phyloP scores from a whole-genome alignment of 2,888 invertebrate species.

The Stenurella melanura region DNA sequence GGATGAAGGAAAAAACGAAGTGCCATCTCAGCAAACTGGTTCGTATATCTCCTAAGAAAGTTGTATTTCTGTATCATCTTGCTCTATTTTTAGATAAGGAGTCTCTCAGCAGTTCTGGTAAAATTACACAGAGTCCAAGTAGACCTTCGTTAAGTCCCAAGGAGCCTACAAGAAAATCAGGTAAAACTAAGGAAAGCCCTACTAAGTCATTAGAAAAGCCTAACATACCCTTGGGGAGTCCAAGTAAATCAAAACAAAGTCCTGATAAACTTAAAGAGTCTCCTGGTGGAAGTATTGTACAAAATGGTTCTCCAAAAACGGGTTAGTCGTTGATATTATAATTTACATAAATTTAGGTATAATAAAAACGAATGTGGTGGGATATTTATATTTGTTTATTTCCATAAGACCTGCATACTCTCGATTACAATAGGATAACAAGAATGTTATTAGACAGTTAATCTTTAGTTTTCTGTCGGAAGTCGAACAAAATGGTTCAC shows the following conservation, averaged over 20 bases:
- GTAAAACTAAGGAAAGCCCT: neutral
- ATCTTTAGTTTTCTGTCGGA: no score
- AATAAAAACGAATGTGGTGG: slow-evolving; percentile 5
- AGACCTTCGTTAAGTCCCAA: neutral
- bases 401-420: neutral
- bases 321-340: slow-evolving; percentile 40
- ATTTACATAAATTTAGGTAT: neutral
- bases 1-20: slow-evolving; percentile 16
- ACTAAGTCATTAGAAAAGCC: neutral
- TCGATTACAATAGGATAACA: no score
- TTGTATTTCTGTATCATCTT: neutral
- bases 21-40: slow-evolving; percentile 21
- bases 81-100: slow-evolving; percentile 14
- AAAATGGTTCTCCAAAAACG: slow-evolving; percentile 39
- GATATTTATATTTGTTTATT: neutral
- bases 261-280: neutral
- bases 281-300: neutral
- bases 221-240: neutral
- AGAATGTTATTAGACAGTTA: no score
- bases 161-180: neutral
- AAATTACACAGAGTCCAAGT: neutral
- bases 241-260: slow-evolving; percentile 5
- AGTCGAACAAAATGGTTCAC: no score
- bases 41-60: neutral
- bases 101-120: neutral